Evolutionary conservation across 2,888 invertebrate species (phyloP), one percentile per base, ranked within the genome.

Genomic region (Phalangium opilio): DNA sequence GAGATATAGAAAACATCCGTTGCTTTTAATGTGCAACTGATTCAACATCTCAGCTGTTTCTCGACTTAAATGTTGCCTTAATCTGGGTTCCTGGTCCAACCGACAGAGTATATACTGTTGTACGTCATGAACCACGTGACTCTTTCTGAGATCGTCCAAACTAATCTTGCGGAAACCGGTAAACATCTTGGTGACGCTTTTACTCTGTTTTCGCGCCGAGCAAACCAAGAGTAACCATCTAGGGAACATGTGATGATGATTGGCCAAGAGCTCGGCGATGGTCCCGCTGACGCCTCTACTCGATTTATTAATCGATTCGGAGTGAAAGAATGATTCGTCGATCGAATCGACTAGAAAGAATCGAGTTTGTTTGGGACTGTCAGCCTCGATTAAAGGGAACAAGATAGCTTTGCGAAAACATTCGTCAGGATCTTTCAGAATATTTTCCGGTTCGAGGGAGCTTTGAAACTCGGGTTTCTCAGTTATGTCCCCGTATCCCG

Each of bases 1-100:
- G 1, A 55, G 47, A 35, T 55, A 55, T 41, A 54, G 49, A 41
- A 54, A 52, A 27, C 54, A 54, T 4, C 91, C 95, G 61, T 93
- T 91, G 62, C 89, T 89, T 68, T 95, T 95, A 58, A 95, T 93
- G 61, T 93, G 81, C 36, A 95, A 71, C 61, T 91, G 90, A 67
- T 95, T 93, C 3, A 95, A 69, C 67, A 90, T 89, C 56, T 93
- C 91, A 0, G 93, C 93, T 1, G 91, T 91, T 62, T 86, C 85
- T 47, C 82, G 73, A 38, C 85, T 87, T 52, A 93, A 80, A 61
- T 91, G 87, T 51, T 86, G 85, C 34, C 86, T 72, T 8, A 93
- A 73, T 21, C 82, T 77, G 17, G 87, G 86, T 61, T 93, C 91
- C 10, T 83, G 80, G 63, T 93, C 91, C 34, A 95, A 69, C 1